Base-by-base conservation (phyloP, 2,797 vertebrate species). In the Tragopan temminckii region DNA sequence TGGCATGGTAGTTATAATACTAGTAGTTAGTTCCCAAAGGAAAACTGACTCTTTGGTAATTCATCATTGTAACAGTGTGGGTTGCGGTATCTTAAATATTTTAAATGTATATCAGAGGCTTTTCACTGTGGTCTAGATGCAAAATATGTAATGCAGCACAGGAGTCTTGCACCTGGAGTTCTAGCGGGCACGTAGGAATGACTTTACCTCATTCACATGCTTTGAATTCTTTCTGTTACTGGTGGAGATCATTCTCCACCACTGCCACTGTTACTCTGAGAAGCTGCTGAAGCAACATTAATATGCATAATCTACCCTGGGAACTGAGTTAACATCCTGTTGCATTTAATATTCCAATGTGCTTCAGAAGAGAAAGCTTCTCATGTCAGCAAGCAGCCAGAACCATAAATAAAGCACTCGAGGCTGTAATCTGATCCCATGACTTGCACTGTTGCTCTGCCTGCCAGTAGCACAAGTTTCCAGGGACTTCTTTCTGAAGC, bases 361-460 rank as follows among this genome's bases (percentile, higher is more conserved):
- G 23, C 13, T n/a, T 25, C 24, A 63, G 77, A 66, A 79, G 58
- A 52, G 18, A 85, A 78, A 40, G 17, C 45, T 74, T 81, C 50
- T 93, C 58, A 24, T 82, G 90, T 58, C n/a, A 80, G 62, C 69
- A 83, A n/a, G 62, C 62, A 80, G 31, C 50, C 33, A 58, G 76
- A 77, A 52, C 45, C 67, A 92, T 72, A 93, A 94, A 83, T 81
- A 88, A 91, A 92, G 21, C 0, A 6, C 43, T 86, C 0, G 0
- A 36, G n/a, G 40, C 55, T 93, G 94, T 84, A 95, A 95, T 71
- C 57, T 61, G 85, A 93, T 85, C 15, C 33, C 8, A 0, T 84
- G 46, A 55, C 52, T 76, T 88, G 66, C 29, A 9, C 6, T 68
- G 50, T 78, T 45, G 71, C 13, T 84, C 68, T 25, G 17, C 50